Percentiles rank a stretch among this genome's conserved stretches.
These are phyloP conservation scores for Phrynosoma blainvillii DNA, from an alignment of 2,113 vertebrate genomes.

Conservation along the genomic window DNA sequence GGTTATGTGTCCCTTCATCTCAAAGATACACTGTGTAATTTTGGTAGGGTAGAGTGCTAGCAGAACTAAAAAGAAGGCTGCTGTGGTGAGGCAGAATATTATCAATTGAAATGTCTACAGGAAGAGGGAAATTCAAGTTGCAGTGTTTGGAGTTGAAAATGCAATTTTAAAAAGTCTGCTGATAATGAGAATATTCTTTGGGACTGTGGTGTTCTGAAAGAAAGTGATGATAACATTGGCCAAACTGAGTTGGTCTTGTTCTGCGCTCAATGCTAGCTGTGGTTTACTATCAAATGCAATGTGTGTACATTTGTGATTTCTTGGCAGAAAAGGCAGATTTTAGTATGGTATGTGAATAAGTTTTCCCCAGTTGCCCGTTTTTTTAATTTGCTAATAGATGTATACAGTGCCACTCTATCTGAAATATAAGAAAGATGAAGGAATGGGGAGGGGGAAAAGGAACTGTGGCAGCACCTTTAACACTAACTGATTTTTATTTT, in stretches of 20 bases:
- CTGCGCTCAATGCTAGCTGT: neutral
- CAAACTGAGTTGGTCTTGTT: neutral
- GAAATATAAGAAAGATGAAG: no score
- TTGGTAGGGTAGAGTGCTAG: neutral
- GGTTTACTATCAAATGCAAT: neutral
- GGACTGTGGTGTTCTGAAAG: neutral
- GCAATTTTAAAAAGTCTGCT: neutral
- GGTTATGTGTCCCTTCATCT: neutral
- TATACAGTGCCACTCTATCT: no score
- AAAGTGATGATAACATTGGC: neutral
- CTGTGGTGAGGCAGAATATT: neutral
- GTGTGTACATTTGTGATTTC: neutral
- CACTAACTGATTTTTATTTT: no score
- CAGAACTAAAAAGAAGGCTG: neutral
- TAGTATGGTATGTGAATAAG: neutral
- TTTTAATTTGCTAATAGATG: no score
- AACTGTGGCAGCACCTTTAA: no score
- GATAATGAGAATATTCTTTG: neutral
- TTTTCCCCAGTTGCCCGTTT: neutral
- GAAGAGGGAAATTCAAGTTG: neutral
- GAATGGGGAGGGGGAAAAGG: no score
- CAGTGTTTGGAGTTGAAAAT: neutral
- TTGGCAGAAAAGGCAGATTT: neutral
- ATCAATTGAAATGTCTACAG: neutral
- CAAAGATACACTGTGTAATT: neutral